phyloP scores from a whole-genome alignment of 2,888 invertebrate genomes.

The Drosophila lutescens region DNA sequence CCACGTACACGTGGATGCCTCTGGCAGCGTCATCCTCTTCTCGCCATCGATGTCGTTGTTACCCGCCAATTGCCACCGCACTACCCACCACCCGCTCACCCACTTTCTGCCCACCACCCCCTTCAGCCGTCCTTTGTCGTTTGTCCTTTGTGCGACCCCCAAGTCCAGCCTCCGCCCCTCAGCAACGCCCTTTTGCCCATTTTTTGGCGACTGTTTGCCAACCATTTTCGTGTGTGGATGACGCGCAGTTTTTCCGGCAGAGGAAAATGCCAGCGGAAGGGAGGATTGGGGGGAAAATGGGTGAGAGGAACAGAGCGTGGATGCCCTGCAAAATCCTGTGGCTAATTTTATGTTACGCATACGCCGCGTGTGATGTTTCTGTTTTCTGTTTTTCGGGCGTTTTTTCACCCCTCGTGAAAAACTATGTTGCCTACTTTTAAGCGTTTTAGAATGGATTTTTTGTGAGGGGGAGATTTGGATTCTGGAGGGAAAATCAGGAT shows the following conservation, averaged over 20 bases:
- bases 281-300: too few relatives aligned
- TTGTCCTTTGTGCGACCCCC: conserved; percentile 74
- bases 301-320: background rate
- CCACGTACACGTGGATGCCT: conserved; percentile 43
- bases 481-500: background rate
- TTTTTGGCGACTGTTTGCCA: conserved; percentile 37
- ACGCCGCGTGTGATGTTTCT: conserved; percentile 48
- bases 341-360: conserved; percentile 75
- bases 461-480: background rate
- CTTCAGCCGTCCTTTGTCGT: conserved; percentile 35
- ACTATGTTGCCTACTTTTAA: conserved; percentile 72
- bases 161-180: conserved; percentile 38
- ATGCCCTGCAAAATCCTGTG: conserved; percentile 43
- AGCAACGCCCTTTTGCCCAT: conserved; percentile 6
- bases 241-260: conserved; percentile 41
- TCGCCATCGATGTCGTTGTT: conserved; percentile 10
- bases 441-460: conserved; percentile 52
- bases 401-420: conserved; percentile 36
- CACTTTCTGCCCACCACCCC: background rate
- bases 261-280: background rate
- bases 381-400: conserved; percentile 15
- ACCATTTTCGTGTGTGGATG: conserved; percentile 46
- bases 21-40: conserved; percentile 37
- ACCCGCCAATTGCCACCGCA: conserved; percentile 21
- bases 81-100: background rate